These are phyloP conservation scores for Meandrusa payeni DNA, from an alignment of 2,888 invertebrate genomes.

Conservation along the genomic window DNA sequence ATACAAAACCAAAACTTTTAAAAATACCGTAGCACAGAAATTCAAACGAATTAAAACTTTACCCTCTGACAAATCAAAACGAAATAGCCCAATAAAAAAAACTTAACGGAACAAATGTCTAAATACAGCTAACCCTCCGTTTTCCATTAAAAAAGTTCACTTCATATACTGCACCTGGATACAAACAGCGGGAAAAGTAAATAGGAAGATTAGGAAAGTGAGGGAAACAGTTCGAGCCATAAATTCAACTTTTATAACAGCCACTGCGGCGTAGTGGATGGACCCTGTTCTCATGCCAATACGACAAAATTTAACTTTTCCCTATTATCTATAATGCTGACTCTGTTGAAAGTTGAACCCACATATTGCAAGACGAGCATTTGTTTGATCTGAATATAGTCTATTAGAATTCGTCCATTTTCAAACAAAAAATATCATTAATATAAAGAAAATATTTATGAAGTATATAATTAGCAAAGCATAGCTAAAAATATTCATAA, in stretches of 20 bases:
- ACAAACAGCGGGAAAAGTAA: constrained; percentile 55
- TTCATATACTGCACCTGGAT: constrained; percentile 68
- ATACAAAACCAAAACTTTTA: neutral
- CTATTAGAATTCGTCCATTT: too few relatives aligned
- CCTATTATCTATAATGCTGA: constrained; percentile 79
- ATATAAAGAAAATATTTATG: too few relatives aligned
- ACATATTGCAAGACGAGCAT: constrained; percentile 60
- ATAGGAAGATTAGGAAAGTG: constrained; percentile 62
- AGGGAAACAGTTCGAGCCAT: constrained; percentile 72
- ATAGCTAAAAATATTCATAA: too few relatives aligned
- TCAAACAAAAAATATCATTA: too few relatives aligned
- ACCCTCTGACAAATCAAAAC: constrained; percentile 54
- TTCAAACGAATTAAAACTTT: constrained; percentile 27
- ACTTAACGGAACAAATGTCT: constrained; percentile 45
- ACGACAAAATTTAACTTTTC: constrained; percentile 80
- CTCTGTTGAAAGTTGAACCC: constrained; percentile 63
- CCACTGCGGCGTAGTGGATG: constrained; percentile 43
- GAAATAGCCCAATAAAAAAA: constrained; percentile 57
- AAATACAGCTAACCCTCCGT: constrained; percentile 47
- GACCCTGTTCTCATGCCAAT: constrained; percentile 53
- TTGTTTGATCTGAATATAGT: too few relatives aligned
- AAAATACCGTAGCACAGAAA: constrained; percentile 9
- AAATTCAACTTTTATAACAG: constrained; percentile 77
- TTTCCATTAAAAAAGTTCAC: constrained; percentile 59
- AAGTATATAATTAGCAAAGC: too few relatives aligned